Evolutionary conservation across 2,888 invertebrate species (phyloP).

Genomic region (Choreutis nemorana): DNA sequence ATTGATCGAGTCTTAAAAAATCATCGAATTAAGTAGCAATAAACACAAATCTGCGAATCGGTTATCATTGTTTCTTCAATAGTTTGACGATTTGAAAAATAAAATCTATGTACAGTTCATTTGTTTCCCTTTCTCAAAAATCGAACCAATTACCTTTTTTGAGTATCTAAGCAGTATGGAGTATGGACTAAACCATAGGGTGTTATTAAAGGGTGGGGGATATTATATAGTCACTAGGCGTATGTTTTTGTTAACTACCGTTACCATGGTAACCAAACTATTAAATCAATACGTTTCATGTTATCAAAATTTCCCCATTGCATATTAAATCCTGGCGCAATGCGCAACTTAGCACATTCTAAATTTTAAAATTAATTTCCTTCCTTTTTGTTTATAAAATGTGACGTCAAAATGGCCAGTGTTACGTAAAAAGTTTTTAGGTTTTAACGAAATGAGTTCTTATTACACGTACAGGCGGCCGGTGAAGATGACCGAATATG

Average conservation of each 20-base stretch:
- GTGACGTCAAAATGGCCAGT: slow-evolving; percentile 12
- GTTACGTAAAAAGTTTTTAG: slow-evolving; percentile 7
- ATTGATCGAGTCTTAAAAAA: no score
- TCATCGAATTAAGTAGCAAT: no score
- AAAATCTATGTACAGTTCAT: no score
- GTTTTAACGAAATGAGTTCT: slow-evolving; percentile 20
- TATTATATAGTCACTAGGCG: slow-evolving; percentile 16
- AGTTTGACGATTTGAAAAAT: no score
- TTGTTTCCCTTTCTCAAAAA: no score
- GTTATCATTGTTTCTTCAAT: no score
- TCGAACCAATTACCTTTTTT: no score
- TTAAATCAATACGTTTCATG: slow-evolving; percentile 37
- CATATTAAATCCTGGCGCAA: slow-evolving; percentile 32
- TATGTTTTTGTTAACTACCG: slow-evolving; percentile 38
- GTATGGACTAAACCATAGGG: no score
- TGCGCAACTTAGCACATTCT: slow-evolving; percentile 33
- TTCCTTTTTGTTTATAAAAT: slow-evolving; percentile 19
- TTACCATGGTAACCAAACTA: slow-evolving; percentile 40
- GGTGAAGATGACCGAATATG: slow-evolving; percentile 56
- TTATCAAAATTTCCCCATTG: slow-evolving; percentile 18
- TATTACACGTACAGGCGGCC: slow-evolving; percentile 48
- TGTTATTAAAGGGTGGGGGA: no score
- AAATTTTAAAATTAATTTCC: slow-evolving; percentile 23
- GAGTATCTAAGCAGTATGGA: no score
- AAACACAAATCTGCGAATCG: no score